These are phyloP conservation scores for Aythya baeri DNA, from an alignment of 2,113 vertebrate species.

Conservation along the genomic window DNA sequence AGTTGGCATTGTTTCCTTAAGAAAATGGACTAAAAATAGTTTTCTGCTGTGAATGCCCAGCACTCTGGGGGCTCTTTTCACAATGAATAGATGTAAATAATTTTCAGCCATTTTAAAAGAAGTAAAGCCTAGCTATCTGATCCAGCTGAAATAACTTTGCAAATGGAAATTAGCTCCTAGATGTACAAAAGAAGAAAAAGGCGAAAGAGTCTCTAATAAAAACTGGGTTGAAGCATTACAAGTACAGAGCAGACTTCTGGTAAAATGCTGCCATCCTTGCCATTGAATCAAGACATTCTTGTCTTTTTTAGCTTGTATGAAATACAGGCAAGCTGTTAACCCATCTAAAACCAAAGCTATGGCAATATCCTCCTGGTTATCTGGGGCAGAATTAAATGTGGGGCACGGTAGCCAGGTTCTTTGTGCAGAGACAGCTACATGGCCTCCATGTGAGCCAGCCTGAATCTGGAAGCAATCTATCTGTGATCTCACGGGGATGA, in stretches of 20 bases:
- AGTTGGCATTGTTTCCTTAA: neutral
- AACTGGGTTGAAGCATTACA: neutral
- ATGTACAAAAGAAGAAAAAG: neutral
- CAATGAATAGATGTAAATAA: neutral
- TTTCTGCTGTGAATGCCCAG: neutral
- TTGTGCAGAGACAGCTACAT: neutral
- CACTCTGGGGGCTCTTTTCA: neutral
- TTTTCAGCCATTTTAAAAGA: constrained; percentile 15
- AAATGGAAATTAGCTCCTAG: constrained; percentile 12
- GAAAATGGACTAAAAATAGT: constrained; percentile 14
- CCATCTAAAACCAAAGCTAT: neutral
- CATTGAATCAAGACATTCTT: neutral
- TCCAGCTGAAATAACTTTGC: constrained; percentile 16
- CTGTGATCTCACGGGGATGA: neutral
- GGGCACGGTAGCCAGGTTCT: neutral
- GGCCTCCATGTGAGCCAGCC: neutral
- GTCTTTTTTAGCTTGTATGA: neutral
- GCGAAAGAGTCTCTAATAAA: neutral
- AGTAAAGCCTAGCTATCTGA: constrained; percentile 8
- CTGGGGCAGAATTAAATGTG: neutral
- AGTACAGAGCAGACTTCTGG: neutral
- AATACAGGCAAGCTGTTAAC: neutral
- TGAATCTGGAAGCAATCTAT: neutral
- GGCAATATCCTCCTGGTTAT: neutral
- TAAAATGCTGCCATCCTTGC: neutral